These are phyloP conservation scores for Sarcophaga variegata DNA, from an alignment of 2,888 invertebrate species.

Conservation along the genomic window DNA sequence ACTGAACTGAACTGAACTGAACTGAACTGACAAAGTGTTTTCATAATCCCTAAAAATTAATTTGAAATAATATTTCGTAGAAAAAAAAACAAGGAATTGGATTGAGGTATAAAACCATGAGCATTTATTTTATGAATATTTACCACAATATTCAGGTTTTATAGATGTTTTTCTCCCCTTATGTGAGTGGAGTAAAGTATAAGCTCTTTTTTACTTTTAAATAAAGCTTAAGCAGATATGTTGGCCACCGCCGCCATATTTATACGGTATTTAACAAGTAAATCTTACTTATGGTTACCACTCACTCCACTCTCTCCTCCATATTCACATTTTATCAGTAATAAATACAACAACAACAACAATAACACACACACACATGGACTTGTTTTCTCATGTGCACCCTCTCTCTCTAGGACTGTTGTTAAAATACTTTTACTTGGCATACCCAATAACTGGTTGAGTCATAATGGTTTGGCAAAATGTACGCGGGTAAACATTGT, in stretches of 20 bases:
- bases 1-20: too few relatives aligned
- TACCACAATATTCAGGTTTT: slow-evolving; percentile 32
- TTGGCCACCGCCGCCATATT: slow-evolving; percentile 8
- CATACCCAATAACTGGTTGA: neutral
- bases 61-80: slow-evolving; percentile 61
- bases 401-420: neutral
- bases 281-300: slow-evolving; percentile 57
- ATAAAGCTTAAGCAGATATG: slow-evolving; percentile 29
- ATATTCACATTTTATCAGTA: too few relatives aligned
- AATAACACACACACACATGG: neutral
- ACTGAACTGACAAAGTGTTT: slow-evolving; percentile 47
- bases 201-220: neutral
- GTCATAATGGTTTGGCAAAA: neutral
- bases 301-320: neutral
- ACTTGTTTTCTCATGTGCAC: neutral
- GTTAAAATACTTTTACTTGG: neutral
- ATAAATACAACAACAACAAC: slow-evolving; percentile 35
- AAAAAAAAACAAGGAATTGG: neutral
- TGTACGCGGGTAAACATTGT: neutral
- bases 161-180: neutral
- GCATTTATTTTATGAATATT: slow-evolving; percentile 53
- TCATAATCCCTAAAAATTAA: slow-evolving; percentile 66
- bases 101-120: neutral
- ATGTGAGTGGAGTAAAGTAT: neutral
- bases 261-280: slow-evolving; percentile 25